Conservation (phyloP, 2,888 invertebrate genomes). For the Carabus problematicus region DNA sequence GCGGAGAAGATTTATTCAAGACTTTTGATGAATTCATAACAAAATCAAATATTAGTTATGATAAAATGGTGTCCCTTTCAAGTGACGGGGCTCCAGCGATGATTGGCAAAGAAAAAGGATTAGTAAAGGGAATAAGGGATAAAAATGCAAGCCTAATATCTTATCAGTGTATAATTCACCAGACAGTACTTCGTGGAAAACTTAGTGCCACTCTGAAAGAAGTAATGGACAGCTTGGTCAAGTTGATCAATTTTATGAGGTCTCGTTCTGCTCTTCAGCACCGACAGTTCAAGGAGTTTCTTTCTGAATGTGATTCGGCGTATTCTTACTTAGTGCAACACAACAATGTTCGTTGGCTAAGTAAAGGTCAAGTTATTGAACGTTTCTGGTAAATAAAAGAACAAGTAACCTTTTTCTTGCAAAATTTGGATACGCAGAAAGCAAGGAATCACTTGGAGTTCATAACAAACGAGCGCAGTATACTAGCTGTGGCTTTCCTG, state of each 20-base stretch:
- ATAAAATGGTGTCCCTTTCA: conserved; percentile 44
- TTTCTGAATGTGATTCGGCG: conserved; percentile 47
- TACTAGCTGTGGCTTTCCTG: conserved; percentile 45
- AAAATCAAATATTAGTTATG: conserved; percentile 43
- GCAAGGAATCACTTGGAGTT: conserved; percentile 47
- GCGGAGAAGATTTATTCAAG: conserved; percentile 46
- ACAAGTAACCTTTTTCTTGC: conserved; percentile 48
- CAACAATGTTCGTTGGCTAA: conserved; percentile 49
- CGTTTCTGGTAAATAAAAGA: conserved; percentile 46
- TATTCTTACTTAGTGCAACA: conserved; percentile 50
- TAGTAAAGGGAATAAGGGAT: conserved; percentile 46
- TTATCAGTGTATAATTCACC: conserved; percentile 46
- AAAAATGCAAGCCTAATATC: conserved; percentile 46
- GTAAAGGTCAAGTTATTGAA: conserved; percentile 47
- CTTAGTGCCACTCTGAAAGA: conserved; percentile 45
- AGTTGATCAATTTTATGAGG: conserved; percentile 48
- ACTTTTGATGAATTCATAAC: conserved; percentile 45
- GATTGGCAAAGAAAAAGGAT: conserved; percentile 47
- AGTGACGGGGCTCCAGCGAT: conserved; percentile 46
- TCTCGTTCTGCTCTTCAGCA: conserved; percentile 45
- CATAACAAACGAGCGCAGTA: conserved; percentile 45
- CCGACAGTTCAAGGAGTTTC: conserved; percentile 46
- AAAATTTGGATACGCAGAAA: conserved; percentile 48
- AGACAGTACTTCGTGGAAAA: conserved; percentile 46
- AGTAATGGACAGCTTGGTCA: conserved; percentile 46